Base-by-base conservation (phyloP, 1,140 invertebrate genomes). In the Contarinia nasturtii region DNA sequence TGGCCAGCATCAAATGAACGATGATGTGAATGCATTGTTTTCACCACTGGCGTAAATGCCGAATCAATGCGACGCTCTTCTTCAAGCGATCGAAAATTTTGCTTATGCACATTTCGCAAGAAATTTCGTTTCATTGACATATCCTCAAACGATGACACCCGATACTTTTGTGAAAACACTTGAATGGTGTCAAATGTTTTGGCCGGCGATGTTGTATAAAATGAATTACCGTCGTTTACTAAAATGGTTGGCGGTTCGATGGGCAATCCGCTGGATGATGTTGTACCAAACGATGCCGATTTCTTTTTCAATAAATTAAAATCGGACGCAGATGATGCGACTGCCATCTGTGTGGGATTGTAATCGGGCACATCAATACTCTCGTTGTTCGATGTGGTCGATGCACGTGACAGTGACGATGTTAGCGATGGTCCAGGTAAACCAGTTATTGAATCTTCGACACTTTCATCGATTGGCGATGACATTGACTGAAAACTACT, bases 221-320 rank as follows among this genome's bases (percentile, higher is more conserved):
- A 62, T 18, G 59, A 64, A 43, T 61, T 63, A 53, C 63, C 61
- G 56, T 64, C 61, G 46, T 63, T 64, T 8, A 64, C 61, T 8
- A 64, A 53, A 37, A 64, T 62, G 49, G 63, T 64, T 51, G 61
- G 61, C 54, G 61, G 61, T 57, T 64, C 61, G 22, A 64, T 61
- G 45, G 59, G n/a, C 18, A 43, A 4, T 14, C 36, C 12, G 14
- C 36, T n/a, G 4, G 17, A 18, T 20, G n/a, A n/a, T 5, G n/a
- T n/a, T n/a, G 18, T 43, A 43, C n/a, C 18, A 27, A 27, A 27
- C 10, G 27, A 27, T 27, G 27, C 27, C 27, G 27, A 27, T 20
- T 43, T 43, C 41, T 21, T 18, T 43, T 43, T 18, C 37, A 40
- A 3, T 12, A 18, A 40, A n/a, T 15, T 18, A 40, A n/a, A 15